Percentiles rank a stretch among this genome's conserved stretches.
phyloP scores from a whole-genome alignment of 2,113 vertebrate genomes.

The Pterophyllum scalare region DNA sequence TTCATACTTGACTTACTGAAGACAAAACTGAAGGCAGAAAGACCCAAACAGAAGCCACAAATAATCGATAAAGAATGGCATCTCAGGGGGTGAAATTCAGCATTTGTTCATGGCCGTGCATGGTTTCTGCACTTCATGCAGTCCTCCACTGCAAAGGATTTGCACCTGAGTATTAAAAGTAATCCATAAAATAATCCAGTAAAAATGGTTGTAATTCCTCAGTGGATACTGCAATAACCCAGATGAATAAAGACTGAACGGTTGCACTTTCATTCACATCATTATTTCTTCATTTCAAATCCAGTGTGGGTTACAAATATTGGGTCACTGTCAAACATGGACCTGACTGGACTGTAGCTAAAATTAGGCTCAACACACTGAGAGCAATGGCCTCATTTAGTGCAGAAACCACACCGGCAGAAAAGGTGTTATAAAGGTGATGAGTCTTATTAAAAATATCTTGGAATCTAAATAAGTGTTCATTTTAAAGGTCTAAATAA shows the following conservation, averaged over 20 bases:
- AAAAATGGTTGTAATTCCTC: background rate
- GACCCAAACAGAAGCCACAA: background rate
- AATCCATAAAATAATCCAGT: background rate
- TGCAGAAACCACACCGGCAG: background rate
- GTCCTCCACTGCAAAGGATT: no score
- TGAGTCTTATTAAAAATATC: conserved; percentile 34
- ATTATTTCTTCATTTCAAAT: background rate
- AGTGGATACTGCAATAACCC: background rate
- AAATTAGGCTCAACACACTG: conserved; percentile 29
- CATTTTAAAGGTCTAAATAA: conserved; percentile 11
- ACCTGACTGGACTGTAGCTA: background rate
- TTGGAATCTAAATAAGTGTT: conserved; percentile 24
- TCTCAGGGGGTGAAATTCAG: no score
- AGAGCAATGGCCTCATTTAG: conserved; percentile 45
- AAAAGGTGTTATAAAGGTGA: conserved; percentile 32
- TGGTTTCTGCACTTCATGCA: no score
- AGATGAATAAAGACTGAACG: background rate
- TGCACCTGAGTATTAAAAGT: background rate
- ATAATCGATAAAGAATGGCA: background rate
- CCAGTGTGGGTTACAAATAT: background rate
- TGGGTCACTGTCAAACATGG: background rate
- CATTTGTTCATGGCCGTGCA: no score
- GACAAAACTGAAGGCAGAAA: no score
- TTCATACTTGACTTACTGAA: background rate
- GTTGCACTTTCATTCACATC: background rate